Conservation (phyloP, 2,113 vertebrate species). For the Cryptomyrus ogoouensis region DNA sequence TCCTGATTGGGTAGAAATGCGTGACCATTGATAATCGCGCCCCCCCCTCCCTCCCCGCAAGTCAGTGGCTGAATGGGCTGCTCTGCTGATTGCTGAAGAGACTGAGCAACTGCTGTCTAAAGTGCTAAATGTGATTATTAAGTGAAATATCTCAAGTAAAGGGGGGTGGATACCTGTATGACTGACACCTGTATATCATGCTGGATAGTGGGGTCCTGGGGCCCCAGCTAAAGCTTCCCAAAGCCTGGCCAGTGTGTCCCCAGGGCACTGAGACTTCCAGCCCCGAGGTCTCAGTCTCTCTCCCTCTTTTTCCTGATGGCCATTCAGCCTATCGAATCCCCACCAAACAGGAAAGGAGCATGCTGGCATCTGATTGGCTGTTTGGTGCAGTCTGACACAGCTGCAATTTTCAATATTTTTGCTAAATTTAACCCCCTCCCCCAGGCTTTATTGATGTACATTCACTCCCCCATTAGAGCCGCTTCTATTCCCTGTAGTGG, state of each 20-base stretch:
- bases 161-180: background rate
- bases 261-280: background rate
- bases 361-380: conserved; percentile 77
- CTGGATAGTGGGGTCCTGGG: background rate
- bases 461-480: conserved; percentile 83
- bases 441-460: conserved; percentile 85
- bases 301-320: no score
- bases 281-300: background rate
- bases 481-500: conserved; percentile 70
- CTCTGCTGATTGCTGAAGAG: conserved; percentile 79
- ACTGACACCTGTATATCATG: background rate
- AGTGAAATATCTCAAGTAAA: background rate
- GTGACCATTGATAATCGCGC: conserved; percentile 77
- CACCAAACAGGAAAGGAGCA: conserved; percentile 1
- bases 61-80: conserved; percentile 72
- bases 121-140: background rate
- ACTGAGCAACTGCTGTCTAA: conserved; percentile 79
- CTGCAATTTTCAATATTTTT: conserved; percentile 90
- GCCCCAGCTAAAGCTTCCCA: background rate
- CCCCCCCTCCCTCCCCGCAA: conserved; percentile 76
- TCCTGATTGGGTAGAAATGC: conserved; percentile 86
- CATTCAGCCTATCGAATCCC: background rate
- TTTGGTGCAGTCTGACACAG: conserved; percentile 85
- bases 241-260: background rate
- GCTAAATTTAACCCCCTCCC: conserved; percentile 81